Evolutionary conservation across 1,140 invertebrate genomes (phyloP), one percentile per base, ranked within the genome.

Genomic region (Brachionus plicatilis): DNA sequence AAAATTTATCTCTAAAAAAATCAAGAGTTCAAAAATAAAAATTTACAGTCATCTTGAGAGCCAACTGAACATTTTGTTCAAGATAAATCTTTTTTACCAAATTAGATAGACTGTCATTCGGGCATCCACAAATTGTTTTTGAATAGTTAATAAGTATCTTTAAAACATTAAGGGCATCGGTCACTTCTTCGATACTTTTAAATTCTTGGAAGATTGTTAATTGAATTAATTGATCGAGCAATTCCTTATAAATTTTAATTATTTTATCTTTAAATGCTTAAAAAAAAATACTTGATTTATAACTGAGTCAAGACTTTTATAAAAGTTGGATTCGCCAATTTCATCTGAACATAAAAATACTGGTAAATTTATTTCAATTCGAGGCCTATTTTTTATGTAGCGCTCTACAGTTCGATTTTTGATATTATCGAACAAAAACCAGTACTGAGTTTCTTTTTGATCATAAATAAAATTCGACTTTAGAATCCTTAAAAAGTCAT

Each of bases 211-310:
- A 76, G 12, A 76, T 76, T 4, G 27, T 50, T 11, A 24, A 50
- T 50, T 76, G 72, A 14, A 76, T 9, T 20, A 14, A 12, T 12
- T 11, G 11, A 14, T 76, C 72, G 4, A 76, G 43, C 27, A 17
- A 9, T 76, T 76, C 45, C 72, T 76, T 2, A 9, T 50, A 33
- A 76, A 53, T 50, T 20, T n/a, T 50, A 53, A 7, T 53, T 12
- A 53, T 24, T 50, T 50, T 17, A 72, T 50, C 12, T 50, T 41
- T 27, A 37, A 37, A 33, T 33, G n/a, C 0, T 50, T 3, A 5
- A 50, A 76, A 76, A n/a, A n/a, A 76, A 76, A 6, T 50, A 76
- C 72, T 76, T 76, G 72, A 53, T 47, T 24, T 3, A 76, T 76
- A 9, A 76, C 12, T 11, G 41, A 24, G 29, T 76, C 47, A 14